These are phyloP conservation scores for Riptortus pedestris DNA, from an alignment of 1,140 invertebrate genomes.

Conservation along the genomic window DNA sequence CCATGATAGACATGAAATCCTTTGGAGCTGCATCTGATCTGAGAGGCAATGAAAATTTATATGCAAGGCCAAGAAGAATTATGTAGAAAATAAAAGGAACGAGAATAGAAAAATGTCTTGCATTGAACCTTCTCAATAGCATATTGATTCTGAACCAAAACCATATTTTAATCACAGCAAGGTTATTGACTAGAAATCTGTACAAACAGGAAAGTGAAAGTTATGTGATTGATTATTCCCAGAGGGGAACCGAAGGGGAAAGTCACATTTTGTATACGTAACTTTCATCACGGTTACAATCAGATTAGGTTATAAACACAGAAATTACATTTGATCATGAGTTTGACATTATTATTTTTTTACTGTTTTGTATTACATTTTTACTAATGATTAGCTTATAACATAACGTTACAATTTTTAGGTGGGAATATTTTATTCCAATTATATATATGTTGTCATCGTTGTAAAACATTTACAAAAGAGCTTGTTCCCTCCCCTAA, in stretches of 20 bases:
- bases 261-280: background rate
- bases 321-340: no score
- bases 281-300: background rate
- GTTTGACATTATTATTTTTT: no score
- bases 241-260: background rate
- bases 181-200: background rate
- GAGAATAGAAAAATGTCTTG: slow-evolving; percentile 12
- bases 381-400: no score
- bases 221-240: background rate
- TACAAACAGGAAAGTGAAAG: background rate
- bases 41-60: slow-evolving; percentile 7
- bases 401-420: no score
- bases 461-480: no score
- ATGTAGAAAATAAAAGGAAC: slow-evolving; percentile 19
- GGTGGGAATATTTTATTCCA: no score
- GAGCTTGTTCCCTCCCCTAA: no score
- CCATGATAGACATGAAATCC: background rate
- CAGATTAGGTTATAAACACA: background rate
- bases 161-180: background rate
- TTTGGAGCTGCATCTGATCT: slow-evolving; percentile 5
- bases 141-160: background rate
- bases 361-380: no score
- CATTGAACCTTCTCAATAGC: slow-evolving; percentile 5
- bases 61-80: slow-evolving; percentile 2
- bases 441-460: no score